These are phyloP conservation scores for Prorops nasuta DNA, from an alignment of 1,140 invertebrate genomes.

Conservation along the genomic window DNA sequence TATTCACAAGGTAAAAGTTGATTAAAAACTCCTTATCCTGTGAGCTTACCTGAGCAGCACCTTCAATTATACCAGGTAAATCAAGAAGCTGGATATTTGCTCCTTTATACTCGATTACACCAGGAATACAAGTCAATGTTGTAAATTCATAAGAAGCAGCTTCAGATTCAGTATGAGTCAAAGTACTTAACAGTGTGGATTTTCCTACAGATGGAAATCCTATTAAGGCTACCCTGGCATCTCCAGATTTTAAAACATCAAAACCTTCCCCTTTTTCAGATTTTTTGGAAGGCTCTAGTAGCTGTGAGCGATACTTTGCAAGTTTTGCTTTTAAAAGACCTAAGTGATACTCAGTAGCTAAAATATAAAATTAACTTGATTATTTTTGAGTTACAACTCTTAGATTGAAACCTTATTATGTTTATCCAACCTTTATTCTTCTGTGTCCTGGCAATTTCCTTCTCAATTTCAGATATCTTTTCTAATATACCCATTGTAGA, in stretches of 20 bases:
- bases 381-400: not conserved
- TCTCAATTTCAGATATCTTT: slow-evolving; percentile 97
- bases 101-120: slow-evolving; percentile 96
- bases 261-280: slow-evolving; percentile 99
- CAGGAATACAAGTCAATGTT: slow-evolving; percentile 98
- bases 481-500: slow-evolving; percentile 90
- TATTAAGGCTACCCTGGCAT: slow-evolving; percentile 97
- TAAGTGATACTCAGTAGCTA: slow-evolving; percentile 99
- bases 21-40: not conserved
- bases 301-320: slow-evolving; percentile 94
- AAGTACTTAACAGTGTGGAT: slow-evolving; percentile 89
- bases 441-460: slow-evolving; percentile 96
- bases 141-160: slow-evolving; percentile 99
- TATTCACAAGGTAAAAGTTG: not conserved
- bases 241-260: slow-evolving; percentile 98
- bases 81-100: slow-evolving; percentile 98
- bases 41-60: slow-evolving; percentile 74
- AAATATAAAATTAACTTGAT: slow-evolving; percentile 38
- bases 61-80: slow-evolving; percentile 97
- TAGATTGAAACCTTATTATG: not conserved
- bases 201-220: slow-evolving; percentile 97
- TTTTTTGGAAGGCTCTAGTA: slow-evolving; percentile 93
- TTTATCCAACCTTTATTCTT: slow-evolving; percentile 92
- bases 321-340: slow-evolving; percentile 97
- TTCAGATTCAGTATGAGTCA: slow-evolving; percentile 94